Conservation (phyloP, 2,113 vertebrate species). For the Melanerpes aurifrons region DNA sequence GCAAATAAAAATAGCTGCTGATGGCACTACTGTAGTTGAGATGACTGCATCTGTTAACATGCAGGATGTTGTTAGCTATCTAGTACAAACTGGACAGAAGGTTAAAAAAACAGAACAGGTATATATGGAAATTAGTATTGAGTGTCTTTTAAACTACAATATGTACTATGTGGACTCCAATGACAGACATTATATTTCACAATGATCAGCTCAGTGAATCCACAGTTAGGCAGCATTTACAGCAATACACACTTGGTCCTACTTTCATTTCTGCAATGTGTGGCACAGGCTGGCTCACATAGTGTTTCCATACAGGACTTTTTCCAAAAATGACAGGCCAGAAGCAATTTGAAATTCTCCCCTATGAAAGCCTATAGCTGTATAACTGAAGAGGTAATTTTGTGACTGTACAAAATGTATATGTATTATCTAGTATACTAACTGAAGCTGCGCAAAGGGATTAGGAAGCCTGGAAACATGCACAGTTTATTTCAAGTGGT, state of each 20-base stretch:
- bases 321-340: background rate
- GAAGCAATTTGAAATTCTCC: background rate
- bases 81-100: background rate
- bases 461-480: background rate
- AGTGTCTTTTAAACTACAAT: background rate
- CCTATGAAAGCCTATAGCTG: fast-evolving
- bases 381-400: background rate
- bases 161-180: background rate
- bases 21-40: background rate
- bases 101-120: background rate
- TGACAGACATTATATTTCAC: background rate
- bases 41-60: background rate
- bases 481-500: background rate
- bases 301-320: fast-evolving
- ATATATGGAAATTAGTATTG: background rate
- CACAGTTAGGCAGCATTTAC: background rate
- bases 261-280: background rate
- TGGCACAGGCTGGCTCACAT: background rate
- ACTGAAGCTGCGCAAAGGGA: background rate
- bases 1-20: background rate
- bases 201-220: background rate
- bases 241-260: background rate
- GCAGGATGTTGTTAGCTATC: background rate
- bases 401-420: background rate
- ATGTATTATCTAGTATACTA: background rate